phyloP scores from a whole-genome alignment of 2,113 vertebrate species.

The Prochilodus magdalenae region DNA sequence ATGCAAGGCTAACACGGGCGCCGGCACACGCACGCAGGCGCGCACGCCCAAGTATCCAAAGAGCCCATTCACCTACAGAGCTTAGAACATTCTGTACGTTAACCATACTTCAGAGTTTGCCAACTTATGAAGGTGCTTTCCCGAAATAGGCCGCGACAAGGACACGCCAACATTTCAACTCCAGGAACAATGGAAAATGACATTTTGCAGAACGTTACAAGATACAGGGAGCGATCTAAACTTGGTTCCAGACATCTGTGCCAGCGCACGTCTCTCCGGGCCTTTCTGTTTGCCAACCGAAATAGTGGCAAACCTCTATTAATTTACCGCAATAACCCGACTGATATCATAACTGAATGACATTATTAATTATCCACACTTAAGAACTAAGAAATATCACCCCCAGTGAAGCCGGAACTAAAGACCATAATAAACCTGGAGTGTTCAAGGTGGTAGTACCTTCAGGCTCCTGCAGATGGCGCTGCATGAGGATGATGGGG shows the following conservation, averaged over 20 bases:
- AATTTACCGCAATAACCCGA: background rate
- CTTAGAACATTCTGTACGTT: slow-evolving; percentile 5
- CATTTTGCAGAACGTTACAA: background rate
- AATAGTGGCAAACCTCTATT: background rate
- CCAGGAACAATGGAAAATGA: background rate
- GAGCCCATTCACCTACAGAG: slow-evolving; percentile 29
- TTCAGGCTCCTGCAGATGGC: too few relatives aligned
- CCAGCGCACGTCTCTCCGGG: background rate
- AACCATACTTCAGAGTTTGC: slow-evolving; percentile 1
- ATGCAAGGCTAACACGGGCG: slow-evolving; percentile 64
- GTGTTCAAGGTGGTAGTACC: too few relatives aligned
- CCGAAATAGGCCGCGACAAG: slow-evolving; percentile 1
- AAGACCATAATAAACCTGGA: too few relatives aligned
- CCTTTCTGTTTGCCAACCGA: background rate
- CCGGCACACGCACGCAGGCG: slow-evolving; percentile 41
- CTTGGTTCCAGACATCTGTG: background rate
- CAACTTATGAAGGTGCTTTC: slow-evolving; percentile 6
- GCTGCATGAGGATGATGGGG: too few relatives aligned
- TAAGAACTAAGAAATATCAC: too few relatives aligned
- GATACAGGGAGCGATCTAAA: background rate
- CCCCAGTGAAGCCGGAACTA: too few relatives aligned
- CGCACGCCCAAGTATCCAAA: slow-evolving; percentile 30
- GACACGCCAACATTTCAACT: background rate
- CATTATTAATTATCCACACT: background rate
- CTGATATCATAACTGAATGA: background rate